These are phyloP conservation scores for Platysternon megacephalum DNA, from an alignment of 2,113 vertebrate genomes.

Conservation along the genomic window DNA sequence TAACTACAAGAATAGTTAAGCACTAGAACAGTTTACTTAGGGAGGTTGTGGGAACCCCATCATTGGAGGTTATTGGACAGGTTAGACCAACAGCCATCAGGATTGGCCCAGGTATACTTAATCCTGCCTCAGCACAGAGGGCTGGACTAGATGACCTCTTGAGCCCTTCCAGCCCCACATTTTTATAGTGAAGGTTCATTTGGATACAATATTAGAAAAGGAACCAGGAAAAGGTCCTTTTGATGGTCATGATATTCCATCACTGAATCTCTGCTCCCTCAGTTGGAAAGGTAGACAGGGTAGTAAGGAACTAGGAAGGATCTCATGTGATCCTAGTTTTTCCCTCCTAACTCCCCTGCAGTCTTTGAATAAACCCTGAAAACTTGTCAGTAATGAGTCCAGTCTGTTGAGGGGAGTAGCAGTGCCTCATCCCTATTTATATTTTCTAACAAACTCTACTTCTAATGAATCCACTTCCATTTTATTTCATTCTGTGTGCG, in stretches of 20 bases:
- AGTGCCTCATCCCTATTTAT: background rate
- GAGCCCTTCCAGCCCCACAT: background rate
- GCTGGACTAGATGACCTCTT: background rate
- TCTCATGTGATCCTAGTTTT: background rate
- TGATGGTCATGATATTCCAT: background rate
- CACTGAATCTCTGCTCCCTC: background rate
- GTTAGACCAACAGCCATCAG: background rate
- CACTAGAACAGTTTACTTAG: background rate
- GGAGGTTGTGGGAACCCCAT: background rate
- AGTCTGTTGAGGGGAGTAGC: too few relatives aligned
- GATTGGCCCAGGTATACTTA: background rate
- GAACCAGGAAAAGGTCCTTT: background rate
- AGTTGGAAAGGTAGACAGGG: background rate
- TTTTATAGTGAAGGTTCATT: background rate
- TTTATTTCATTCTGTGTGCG: background rate
- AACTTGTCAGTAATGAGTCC: background rate
- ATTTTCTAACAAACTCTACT: background rate
- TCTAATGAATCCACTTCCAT: conserved; percentile 2
- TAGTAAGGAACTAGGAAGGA: background rate
- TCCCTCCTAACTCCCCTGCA: background rate
- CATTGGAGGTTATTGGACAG: background rate
- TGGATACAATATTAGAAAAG: background rate
- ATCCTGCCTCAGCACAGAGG: background rate
- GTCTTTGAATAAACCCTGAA: background rate
- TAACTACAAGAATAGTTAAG: background rate